Base-by-base conservation (phyloP, 1,140 invertebrate genomes). In the Halictus rubicundus region DNA sequence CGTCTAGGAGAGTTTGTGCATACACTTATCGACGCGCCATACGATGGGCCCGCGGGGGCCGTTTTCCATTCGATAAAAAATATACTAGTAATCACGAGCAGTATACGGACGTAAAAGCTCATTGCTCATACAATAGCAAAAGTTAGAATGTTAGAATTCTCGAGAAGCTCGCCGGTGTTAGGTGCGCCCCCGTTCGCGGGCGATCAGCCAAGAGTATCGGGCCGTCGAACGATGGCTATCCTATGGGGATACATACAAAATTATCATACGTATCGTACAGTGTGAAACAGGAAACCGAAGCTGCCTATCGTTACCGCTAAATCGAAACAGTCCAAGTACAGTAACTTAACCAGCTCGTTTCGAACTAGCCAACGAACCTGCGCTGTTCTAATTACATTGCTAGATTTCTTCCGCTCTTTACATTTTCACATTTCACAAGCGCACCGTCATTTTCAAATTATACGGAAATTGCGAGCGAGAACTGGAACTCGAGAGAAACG, bases 121-220 rank as follows among this genome's bases (percentile, higher is more conserved):
- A 21, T 68, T 74, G 32, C 59, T 76, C 59, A 52, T 59, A 59
- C 52, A 46, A 23, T 61, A n/a, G 63, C 21, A 23, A 65, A 59
- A 75, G 57, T 80, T 76, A 14, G 46, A 39, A 52, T 27, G 70
- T 71, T 81, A 70, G 64, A 68, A 57, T 37, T 60, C 59, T 65
- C 64, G 49, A n/a, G n/a, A 81, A 78, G 61, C 78, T 70, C 71
- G 25, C 57, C 59, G 73, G 70, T 52, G 39, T 52, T 25, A 60
- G 52, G 32, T 60, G 65, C 19, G 2, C 70, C 37, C 52, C 27
- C 57, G n/a, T 14, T 9, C n/a, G 46, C 27, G 32, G 32, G 25
- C 39, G 52, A 66, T 42, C 61, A 27, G 70, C 69, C 74, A 65
- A 71, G 63, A 71, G 57, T 78, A 46, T 68, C 63, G 69, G 32